Percentiles rank a stretch among this genome's conserved stretches.
phyloP scores from a whole-genome alignment of 1,140 invertebrate genomes.

The Lepidotrigona ventralis region DNA sequence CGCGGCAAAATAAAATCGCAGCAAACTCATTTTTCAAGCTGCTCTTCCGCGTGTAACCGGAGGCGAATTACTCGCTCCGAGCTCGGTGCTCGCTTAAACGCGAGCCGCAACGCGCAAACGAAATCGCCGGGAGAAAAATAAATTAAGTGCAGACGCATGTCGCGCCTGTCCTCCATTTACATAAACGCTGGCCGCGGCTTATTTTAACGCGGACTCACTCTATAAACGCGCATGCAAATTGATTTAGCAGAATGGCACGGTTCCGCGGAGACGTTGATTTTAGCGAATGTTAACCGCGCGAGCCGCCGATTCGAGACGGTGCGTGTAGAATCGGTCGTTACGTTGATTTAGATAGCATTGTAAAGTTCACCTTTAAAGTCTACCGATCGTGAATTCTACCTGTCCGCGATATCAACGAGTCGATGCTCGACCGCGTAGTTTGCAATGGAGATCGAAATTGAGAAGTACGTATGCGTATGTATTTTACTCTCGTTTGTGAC shows the following conservation, averaged over 20 bases:
- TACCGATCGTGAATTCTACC: background rate
- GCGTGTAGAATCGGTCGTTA: background rate
- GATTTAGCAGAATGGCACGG: slow-evolving; percentile 25
- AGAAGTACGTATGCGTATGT: background rate
- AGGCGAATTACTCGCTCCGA: background rate
- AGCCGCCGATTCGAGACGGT: background rate
- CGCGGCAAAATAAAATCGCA: slow-evolving; percentile 31
- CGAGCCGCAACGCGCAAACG: background rate
- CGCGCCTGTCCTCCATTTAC: slow-evolving; percentile 53
- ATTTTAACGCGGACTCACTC: slow-evolving; percentile 27
- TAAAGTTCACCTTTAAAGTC: background rate
- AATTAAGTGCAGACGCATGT: slow-evolving; percentile 52
- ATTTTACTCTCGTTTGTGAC: background rate
- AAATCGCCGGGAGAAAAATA: slow-evolving; percentile 54
- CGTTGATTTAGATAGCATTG: slow-evolving; percentile 21
- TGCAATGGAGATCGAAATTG: background rate
- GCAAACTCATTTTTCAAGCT: slow-evolving; percentile 32
- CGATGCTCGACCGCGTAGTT: background rate
- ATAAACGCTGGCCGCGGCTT: slow-evolving; percentile 47
- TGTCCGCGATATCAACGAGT: background rate
- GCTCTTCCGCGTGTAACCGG: background rate
- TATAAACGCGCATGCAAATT: slow-evolving; percentile 18
- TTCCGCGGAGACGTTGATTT: slow-evolving; percentile 21
- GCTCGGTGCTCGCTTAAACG: slow-evolving; percentile 2
- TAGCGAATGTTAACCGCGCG: background rate